Evolutionary conservation across 2,797 vertebrate species (phyloP).

Genomic region (Odontamblyopus rebecca): DNA sequence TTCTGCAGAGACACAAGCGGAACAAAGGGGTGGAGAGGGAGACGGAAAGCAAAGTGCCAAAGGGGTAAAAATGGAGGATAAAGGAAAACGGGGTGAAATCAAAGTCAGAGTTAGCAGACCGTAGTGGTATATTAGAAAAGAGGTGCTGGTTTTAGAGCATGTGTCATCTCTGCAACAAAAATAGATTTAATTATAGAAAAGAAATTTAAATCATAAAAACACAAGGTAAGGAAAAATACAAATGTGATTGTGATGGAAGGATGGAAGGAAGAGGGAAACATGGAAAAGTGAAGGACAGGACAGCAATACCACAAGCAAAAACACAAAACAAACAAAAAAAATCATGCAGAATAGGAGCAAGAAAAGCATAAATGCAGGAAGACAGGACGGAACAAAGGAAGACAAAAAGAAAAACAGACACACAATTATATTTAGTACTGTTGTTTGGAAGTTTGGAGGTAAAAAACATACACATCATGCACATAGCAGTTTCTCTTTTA

Average conservation of each 20-base stretch:
- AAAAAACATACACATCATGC: not conserved
- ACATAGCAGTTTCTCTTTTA: no score
- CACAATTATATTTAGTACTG: not conserved
- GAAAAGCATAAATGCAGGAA: constrained; percentile 20
- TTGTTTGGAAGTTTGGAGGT: not conserved
- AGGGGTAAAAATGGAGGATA: constrained; percentile 12
- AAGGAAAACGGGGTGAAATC: constrained; percentile 30
- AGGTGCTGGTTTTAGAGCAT: constrained; percentile 17
- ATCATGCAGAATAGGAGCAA: constrained; percentile 5
- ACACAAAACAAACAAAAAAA: not conserved
- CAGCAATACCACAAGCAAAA: not conserved
- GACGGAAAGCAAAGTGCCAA: constrained; percentile 9
- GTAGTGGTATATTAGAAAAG: constrained; percentile 2
- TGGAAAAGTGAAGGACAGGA: not conserved
- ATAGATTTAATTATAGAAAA: not conserved
- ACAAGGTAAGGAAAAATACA: not conserved
- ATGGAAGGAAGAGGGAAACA: not conserved
- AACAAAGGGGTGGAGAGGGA: constrained; percentile 1
- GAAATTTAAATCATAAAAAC: not conserved
- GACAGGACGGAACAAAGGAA: constrained; percentile 17
- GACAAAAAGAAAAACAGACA: constrained; percentile 14
- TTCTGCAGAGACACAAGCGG: constrained; percentile 79
- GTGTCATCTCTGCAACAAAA: constrained; percentile 42
- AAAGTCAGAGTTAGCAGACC: constrained; percentile 30
- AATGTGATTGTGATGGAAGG: not conserved